Evolutionary conservation across 2,797 vertebrate species (phyloP), one percentile per base, ranked within the genome.

Genomic region (Otus scops): DNA sequence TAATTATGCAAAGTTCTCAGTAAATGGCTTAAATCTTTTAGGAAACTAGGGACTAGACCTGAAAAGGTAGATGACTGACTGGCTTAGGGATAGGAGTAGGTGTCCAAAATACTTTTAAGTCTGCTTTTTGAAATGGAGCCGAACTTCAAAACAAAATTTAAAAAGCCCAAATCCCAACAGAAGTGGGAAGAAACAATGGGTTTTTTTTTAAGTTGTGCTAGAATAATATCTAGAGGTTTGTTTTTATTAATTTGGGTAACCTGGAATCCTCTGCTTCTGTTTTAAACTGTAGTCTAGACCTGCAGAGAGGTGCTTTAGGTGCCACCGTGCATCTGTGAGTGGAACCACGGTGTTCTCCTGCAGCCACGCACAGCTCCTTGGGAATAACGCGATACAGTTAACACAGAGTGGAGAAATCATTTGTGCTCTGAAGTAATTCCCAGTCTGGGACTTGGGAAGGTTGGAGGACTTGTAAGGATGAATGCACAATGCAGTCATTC

Each of bases 271-370:
- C n/a, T 61, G 51, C 24, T 76, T 19, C 57, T 69, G 11, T 77
- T 17, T 43, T 36, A 70, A 88, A 69, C 28, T 5, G 2, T 22
- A 24, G 14, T 24, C 27, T 26, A 39, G 61, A 36, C 43, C 7
- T 54, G 53, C 36, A 8, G 11, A 45, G 73, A 45, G n/a, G 24
- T 54, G 45, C 30, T 27, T 76, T 23, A 30, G 64, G 9, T 69
- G 43, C 32, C 1, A 1, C 19, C 14, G 39, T 28, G 45, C 30
- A 50, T 54, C 41, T 13, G 2, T 0, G 2, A 27, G 41, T 19
- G 36, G 34, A 74, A 38, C 45, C 8, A 4, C 2, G 1, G 24
- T 54, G n/a, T 75, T 38, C 24, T 68, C 22, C 61, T 70, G 45
- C 39, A 67, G 47, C 75, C 24, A 7, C 12, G 7, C 9, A 13